Evolutionary conservation across 2,888 invertebrate species (phyloP).

Genomic region (Tetrapedia diversipes): DNA sequence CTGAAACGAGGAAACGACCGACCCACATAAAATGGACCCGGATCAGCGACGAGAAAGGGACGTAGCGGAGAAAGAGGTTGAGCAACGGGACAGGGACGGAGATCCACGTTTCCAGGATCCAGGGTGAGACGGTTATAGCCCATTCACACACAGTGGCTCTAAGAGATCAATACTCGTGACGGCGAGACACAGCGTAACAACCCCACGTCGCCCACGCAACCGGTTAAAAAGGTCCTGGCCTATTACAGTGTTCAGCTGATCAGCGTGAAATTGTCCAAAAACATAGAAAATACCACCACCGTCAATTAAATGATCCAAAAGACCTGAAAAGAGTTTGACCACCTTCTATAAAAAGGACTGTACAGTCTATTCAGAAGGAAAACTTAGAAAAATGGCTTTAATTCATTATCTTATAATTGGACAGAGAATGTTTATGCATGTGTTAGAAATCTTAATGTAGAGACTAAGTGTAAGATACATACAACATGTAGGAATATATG

Average conservation of each 20-base stretch:
- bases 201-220: conserved; percentile 58
- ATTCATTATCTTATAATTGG: too few species aligned
- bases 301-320: too few species aligned
- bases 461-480: too few species aligned
- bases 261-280: conserved; percentile 6
- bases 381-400: too few species aligned
- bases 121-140: conserved; percentile 72
- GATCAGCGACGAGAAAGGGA: neutral
- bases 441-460: too few species aligned
- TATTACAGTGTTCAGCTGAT: neutral
- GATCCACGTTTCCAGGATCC: conserved; percentile 70
- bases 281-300: neutral
- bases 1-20: neutral
- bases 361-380: too few species aligned
- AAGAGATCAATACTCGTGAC: conserved; percentile 80
- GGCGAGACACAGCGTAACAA: conserved; percentile 76
- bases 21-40: conserved; percentile 16
- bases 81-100: conserved; percentile 46
- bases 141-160: conserved; percentile 77
- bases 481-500: too few species aligned
- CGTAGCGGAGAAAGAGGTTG: conserved; percentile 8
- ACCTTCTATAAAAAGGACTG: too few species aligned
- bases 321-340: too few species aligned
- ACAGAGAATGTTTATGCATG: too few species aligned
- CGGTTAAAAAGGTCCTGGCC: conserved; percentile 10